These are phyloP conservation scores for Scomber japonicus DNA, from an alignment of 2,113 vertebrate genomes.

Conservation along the genomic window DNA sequence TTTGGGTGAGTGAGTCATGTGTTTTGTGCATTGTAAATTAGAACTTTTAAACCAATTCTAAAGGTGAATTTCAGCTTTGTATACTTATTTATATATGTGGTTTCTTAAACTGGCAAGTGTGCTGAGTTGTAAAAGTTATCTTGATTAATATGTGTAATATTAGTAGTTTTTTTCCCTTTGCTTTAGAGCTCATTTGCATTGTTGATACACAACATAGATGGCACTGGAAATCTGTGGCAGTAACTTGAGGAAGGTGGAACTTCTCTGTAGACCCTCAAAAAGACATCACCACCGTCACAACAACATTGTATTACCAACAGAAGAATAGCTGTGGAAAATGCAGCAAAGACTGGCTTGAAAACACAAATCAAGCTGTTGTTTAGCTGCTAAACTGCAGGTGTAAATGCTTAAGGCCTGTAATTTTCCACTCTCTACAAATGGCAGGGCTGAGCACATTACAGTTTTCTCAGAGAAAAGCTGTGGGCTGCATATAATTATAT, in stretches of 20 bases:
- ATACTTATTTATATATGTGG: too few relatives aligned
- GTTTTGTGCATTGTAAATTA: too few relatives aligned
- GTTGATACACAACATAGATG: background rate
- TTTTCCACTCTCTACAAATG: slow-evolving; percentile 41
- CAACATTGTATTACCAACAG: background rate
- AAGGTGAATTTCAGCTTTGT: too few relatives aligned
- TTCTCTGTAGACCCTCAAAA: background rate
- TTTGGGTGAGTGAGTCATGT: too few relatives aligned
- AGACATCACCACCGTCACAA: background rate
- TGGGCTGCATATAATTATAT: slow-evolving; percentile 29
- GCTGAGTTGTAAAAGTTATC: background rate
- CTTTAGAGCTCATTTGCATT: background rate
- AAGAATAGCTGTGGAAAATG: background rate
- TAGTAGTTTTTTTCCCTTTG: background rate
- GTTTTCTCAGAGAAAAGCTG: slow-evolving; percentile 34
- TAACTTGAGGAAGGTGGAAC: background rate
- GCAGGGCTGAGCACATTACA: slow-evolving; percentile 35
- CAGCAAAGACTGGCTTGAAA: background rate
- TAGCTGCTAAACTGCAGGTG: slow-evolving; percentile 12
- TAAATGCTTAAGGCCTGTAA: slow-evolving; percentile 36
- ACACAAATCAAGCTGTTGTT: slow-evolving; percentile 15
- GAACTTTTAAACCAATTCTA: too few relatives aligned
- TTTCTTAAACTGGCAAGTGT: too few relatives aligned
- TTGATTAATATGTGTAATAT: background rate
- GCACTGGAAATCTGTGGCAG: background rate